Conservation (phyloP, 2,113 vertebrate genomes). For the Pelvicachromis taeniatus region DNA sequence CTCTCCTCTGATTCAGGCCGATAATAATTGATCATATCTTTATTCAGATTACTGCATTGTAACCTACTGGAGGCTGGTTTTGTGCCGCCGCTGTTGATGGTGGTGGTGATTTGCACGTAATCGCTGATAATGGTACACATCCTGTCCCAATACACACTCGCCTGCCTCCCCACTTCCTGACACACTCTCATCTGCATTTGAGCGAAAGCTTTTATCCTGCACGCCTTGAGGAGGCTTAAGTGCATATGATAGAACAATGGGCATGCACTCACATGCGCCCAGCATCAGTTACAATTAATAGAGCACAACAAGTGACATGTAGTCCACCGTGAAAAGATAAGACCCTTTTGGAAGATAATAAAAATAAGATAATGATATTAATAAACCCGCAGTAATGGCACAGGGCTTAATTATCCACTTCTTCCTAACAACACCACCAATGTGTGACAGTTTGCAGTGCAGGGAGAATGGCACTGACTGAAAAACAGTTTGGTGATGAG, state of each 20-base stretch:
- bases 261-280: neutral
- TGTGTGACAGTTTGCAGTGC: neutral
- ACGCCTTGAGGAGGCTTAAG: constrained; percentile 53
- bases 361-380: neutral
- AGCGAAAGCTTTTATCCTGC: constrained; percentile 54
- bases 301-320: neutral
- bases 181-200: constrained; percentile 44
- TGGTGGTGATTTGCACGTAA: constrained; percentile 23
- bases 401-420: constrained; percentile 12
- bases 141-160: constrained; percentile 39
- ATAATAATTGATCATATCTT: neutral
- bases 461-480: neutral
- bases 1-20: neutral
- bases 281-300: constrained; percentile 2
- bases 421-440: neutral
- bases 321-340: neutral
- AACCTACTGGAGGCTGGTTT: neutral
- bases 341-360: neutral
- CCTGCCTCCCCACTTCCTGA: constrained; percentile 49
- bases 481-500: neutral
- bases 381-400: neutral
- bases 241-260: constrained; percentile 19
- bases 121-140: constrained; percentile 38
- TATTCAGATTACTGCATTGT: neutral
- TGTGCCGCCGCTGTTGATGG: neutral